Evolutionary conservation across 2,888 invertebrate genomes (phyloP).

Genomic region (Atherix ibis): DNA sequence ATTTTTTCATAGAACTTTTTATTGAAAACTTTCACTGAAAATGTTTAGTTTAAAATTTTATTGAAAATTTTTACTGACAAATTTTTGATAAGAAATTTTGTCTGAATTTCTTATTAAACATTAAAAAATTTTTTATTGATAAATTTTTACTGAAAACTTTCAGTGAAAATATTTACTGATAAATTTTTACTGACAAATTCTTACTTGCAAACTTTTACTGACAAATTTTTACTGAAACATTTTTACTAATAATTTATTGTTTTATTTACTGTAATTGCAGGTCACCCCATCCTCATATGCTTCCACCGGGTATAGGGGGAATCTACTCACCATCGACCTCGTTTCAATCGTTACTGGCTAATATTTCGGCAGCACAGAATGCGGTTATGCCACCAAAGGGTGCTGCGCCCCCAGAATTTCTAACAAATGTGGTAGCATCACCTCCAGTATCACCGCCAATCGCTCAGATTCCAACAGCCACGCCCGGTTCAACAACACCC

Average conservation of each 20-base stretch:
- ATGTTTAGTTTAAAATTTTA: no score
- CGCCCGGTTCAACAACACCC: slow-evolving; percentile 40
- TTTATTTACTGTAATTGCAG: slow-evolving; percentile 31
- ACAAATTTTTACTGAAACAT: no score
- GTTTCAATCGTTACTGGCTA: slow-evolving; percentile 73
- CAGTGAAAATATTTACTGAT: no score
- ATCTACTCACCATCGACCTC: slow-evolving; percentile 45
- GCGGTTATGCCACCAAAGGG: slow-evolving; percentile 15
- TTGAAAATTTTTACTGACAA: no score
- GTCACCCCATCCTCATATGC: slow-evolving; percentile 42
- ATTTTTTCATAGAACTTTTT: no score
- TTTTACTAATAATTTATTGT: background rate
- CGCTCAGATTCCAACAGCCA: slow-evolving; percentile 27
- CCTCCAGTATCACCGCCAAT: slow-evolving; percentile 37
- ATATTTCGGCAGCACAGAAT: slow-evolving; percentile 49
- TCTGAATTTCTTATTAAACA: no score
- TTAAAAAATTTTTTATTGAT: no score
- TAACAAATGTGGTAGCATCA: slow-evolving; percentile 30
- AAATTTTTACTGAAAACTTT: no score
- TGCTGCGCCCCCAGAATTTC: slow-evolving; percentile 1
- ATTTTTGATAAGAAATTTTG: no score
- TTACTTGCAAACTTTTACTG: no score
- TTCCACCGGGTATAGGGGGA: slow-evolving; percentile 43
- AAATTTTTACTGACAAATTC: no score
- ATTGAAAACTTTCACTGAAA: no score